Percentiles rank a stretch among this genome's conserved stretches.
Evolutionary conservation across 2,888 invertebrate genomes (phyloP).

Genomic region (Synanthedon myopaeformis): DNA sequence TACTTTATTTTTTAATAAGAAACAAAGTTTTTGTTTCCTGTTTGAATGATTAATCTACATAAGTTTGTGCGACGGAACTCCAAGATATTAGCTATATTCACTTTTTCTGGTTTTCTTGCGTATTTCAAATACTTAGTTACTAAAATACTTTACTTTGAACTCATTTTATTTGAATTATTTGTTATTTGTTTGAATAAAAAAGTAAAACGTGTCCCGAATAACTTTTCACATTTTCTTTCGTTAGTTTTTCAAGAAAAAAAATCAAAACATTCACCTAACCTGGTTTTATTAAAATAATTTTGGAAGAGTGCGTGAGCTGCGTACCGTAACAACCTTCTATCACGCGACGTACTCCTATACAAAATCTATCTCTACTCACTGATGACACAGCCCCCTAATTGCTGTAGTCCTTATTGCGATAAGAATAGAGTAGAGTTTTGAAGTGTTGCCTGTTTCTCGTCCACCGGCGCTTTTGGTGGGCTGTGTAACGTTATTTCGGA

Average conservation of each 20-base stretch:
- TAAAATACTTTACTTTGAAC: too few species aligned
- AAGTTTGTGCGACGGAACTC: too few species aligned
- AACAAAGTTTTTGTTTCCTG: too few species aligned
- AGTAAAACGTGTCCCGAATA: constrained; percentile 6
- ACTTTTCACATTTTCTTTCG: constrained; percentile 19
- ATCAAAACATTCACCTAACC: constrained; percentile 56
- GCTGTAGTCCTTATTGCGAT: too few species aligned
- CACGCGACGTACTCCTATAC: constrained; percentile 41
- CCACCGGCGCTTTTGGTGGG: not conserved
- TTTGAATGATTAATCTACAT: too few species aligned
- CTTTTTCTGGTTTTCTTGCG: too few species aligned
- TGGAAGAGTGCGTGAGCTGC: constrained; percentile 56
- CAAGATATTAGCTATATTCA: too few species aligned
- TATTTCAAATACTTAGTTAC: too few species aligned
- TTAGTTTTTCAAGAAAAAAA: constrained; percentile 14
- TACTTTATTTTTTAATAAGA: too few species aligned
- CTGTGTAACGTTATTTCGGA: constrained; percentile 12
- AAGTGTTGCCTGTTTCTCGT: not conserved
- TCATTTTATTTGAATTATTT: too few species aligned
- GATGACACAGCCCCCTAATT: constrained; percentile 10
- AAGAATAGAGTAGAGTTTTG: too few species aligned
- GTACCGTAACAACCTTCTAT: constrained; percentile 40
- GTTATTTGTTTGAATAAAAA: not conserved
- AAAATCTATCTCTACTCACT: constrained; percentile 23
- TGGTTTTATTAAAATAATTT: constrained; percentile 63